Conservation (phyloP, 2,797 vertebrate genomes). For the Sebastes nivosus region DNA sequence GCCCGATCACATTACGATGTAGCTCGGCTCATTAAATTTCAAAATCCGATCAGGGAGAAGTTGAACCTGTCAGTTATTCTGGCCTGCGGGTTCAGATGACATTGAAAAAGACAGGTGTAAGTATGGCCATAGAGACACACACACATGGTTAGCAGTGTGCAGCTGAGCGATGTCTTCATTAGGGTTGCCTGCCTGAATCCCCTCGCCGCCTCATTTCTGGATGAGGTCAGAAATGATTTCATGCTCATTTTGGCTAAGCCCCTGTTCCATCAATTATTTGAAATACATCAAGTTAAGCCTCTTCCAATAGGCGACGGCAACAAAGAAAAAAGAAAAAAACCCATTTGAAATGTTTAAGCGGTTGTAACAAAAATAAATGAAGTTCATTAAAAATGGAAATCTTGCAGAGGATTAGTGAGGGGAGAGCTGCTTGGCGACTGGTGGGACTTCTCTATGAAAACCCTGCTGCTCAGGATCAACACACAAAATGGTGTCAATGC, state of each 20-base stretch:
- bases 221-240: constrained; percentile 46
- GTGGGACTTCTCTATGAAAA: constrained; percentile 37
- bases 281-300: constrained; percentile 52
- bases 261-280: constrained; percentile 39
- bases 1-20: neutral
- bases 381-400: constrained; percentile 72
- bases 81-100: neutral
- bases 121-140: neutral
- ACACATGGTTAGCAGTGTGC: neutral
- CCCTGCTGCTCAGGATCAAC: constrained; percentile 49
- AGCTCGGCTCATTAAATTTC: neutral
- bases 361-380: constrained; percentile 58
- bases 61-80: neutral
- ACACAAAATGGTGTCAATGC: constrained; percentile 59
- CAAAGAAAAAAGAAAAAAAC: neutral
- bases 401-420: constrained; percentile 51
- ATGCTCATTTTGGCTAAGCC: constrained; percentile 36
- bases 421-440: constrained; percentile 26
- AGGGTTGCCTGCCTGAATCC: neutral
- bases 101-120: constrained; percentile 1
- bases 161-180: constrained; percentile 28
- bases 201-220: constrained; percentile 8
- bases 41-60: neutral
- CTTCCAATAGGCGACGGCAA: constrained; percentile 19
- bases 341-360: constrained; percentile 41